These are phyloP conservation scores for Falcunculus frontatus DNA, from an alignment of 2,113 vertebrate genomes.

Conservation along the genomic window DNA sequence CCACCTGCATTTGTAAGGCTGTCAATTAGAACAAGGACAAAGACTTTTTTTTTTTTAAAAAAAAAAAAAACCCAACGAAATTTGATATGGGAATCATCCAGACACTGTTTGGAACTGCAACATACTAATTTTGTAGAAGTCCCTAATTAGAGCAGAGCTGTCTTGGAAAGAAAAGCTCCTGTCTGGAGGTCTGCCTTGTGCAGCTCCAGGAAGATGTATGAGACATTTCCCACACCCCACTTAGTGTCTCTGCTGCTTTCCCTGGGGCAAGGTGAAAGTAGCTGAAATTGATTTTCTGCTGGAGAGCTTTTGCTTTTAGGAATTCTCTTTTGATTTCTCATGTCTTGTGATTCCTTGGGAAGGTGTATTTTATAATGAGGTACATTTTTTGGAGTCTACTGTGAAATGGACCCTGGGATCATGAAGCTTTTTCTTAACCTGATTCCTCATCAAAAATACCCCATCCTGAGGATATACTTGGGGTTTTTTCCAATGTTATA, in stretches of 20 bases:
- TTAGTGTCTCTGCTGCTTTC: constrained; percentile 38
- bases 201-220: constrained; percentile 17
- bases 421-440: neutral
- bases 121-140: constrained; percentile 26
- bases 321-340: constrained; percentile 55
- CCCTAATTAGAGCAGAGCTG: constrained; percentile 52
- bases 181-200: constrained; percentile 27
- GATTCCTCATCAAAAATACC: neutral
- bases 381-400: constrained; percentile 17
- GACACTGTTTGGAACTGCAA: constrained; percentile 15
- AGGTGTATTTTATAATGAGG: constrained; percentile 51
- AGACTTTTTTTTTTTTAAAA: neutral
- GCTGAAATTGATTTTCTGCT: constrained; percentile 67
- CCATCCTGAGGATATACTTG: neutral
- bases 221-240: constrained; percentile 40
- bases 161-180: constrained; percentile 41
- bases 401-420: constrained; percentile 22
- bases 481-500: neutral
- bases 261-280: constrained; percentile 56
- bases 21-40: constrained; percentile 29
- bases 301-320: constrained; percentile 46
- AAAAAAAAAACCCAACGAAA: neutral
- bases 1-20: constrained; percentile 37
- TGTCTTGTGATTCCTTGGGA: constrained; percentile 37
- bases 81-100: constrained; percentile 54